Evolutionary conservation across 2,113 vertebrate genomes (phyloP).

Genomic region (Tonatia bakeri): DNA sequence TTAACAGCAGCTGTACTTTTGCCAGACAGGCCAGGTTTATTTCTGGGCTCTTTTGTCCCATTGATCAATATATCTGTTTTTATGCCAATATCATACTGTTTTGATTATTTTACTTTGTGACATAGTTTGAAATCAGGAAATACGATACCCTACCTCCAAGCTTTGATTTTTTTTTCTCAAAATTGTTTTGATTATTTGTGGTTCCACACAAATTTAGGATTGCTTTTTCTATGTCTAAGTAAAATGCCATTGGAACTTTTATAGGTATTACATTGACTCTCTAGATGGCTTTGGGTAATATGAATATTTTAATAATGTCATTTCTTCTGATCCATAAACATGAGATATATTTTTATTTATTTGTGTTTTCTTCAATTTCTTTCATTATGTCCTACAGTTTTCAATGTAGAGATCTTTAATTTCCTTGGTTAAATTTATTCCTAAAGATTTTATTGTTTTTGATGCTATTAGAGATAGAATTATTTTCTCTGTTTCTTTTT

Average conservation of each 20-base stretch:
- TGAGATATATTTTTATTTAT: background rate
- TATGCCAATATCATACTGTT: background rate
- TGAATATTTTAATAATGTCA: background rate
- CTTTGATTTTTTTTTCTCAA: background rate
- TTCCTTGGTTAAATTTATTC: background rate
- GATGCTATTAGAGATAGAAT: background rate
- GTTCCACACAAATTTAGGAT: background rate
- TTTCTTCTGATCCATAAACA: background rate
- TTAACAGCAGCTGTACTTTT: too few relatives aligned
- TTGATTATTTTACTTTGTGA: background rate
- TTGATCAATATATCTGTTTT: background rate
- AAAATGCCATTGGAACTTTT: background rate
- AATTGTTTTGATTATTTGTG: background rate
- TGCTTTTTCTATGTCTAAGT: background rate
- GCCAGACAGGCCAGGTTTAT: background rate
- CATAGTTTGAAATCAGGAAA: background rate
- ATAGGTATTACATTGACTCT: background rate
- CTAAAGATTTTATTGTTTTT: background rate
- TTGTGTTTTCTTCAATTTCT: background rate
- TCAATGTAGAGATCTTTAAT: background rate
- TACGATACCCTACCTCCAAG: background rate
- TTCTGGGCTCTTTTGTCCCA: background rate
- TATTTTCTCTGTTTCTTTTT: background rate
- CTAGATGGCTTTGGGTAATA: background rate
- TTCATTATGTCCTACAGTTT: background rate